Base-by-base conservation (phyloP, 1,140 invertebrate genomes). In the Drosophila rufa region DNA sequence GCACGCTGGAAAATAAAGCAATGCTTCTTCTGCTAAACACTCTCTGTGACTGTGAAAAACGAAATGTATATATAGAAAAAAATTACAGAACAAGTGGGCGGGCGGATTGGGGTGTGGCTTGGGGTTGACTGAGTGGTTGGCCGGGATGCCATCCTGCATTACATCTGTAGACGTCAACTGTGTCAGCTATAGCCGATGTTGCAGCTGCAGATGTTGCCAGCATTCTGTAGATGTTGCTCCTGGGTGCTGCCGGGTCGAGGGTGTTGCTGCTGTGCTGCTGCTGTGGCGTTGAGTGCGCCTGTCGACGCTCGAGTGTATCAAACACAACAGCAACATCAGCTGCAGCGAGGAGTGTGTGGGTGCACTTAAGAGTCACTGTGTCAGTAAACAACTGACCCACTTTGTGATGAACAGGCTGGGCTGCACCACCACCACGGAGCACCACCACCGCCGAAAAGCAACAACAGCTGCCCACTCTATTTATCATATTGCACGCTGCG, bases 311-410 rank as follows among this genome's bases (percentile, higher is more conserved):
- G 85, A 90, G 84, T 89, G 84, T 90, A 90, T 84, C 84, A 89
- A 90, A 81, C 58, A 60, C 80, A 80, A 79, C 77, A 19, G 80
- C 78, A 74, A 83, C 74, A 90, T 84, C 84, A 75, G 84, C 74
- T 89, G 80, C 84, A 83, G 67, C 53, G 48, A 60, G 48, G 36
- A 43, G 64, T 62, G 75, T 67, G 57, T 60, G 74, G 50, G 64
- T 77, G 81, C 81, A 90, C 85, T 90, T 85, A 82, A 91, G 86
- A 86, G 86, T 85, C 86, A 80, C 79, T 84, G 86, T 91, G 86
- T 82, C 85, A 91, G 85, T 85, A 89, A 85, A 84, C 86, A 79
- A 76, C 85, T 90, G 85, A 90, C 85, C 85, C 85, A 90, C 82
- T 90, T 90, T 80, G 67, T 73, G 86, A 91, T 90, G 80, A 79